Evolutionary conservation across 2,797 vertebrate genomes (phyloP), one percentile per base, ranked within the genome.

Genomic region (Pterois miles): DNA sequence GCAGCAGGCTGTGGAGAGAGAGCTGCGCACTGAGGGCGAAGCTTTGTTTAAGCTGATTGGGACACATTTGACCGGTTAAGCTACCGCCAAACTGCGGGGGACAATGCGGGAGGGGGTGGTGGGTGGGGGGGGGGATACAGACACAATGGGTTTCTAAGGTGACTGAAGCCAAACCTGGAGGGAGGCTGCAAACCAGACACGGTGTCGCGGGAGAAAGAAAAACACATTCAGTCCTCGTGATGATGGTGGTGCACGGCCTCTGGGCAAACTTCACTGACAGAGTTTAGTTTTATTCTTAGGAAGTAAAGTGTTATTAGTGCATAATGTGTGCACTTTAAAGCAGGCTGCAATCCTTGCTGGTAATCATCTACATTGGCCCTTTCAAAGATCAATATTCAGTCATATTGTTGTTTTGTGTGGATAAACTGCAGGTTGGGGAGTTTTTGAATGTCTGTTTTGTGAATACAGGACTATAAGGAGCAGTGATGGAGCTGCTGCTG

Each of bases 51-150:
- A 84, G 74, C 83, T 79, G 76, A 16, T 46, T 48, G 84, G 69
- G 85, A 91, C 84, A 92, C 81, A 80, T 86, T 83, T 87, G 80
- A 89, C 91, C 87, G 74, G 89, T 89, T 88, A 84, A 91, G 38
- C 83, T 88, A 77, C 86, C 90, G 89, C 93, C 93, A 92, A 93
- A 91, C 88, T 59, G 84, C 80, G 23, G 88, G 84, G 58, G 63
- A 64, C 85, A 74, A 76, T 86, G 88, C 76, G 71, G 85, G 84
- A 78, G 92, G 65, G 67, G 68, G n/a, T n/a, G n/a, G n/a, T n/a
- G n/a, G n/a, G n/a, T 86, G 88, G 75, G 71, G 85, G 84, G 77
- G 92, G 65, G 67, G 68, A 80, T 20, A 78, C 71, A 71, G 33
- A 73, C 68, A 87, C 86, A 90, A 88, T 75, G 69, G 69, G 91